Percentiles rank a stretch among this genome's conserved stretches.
Evolutionary conservation across 2,888 invertebrate genomes (phyloP).

Genomic region (Andrena flavipes): DNA sequence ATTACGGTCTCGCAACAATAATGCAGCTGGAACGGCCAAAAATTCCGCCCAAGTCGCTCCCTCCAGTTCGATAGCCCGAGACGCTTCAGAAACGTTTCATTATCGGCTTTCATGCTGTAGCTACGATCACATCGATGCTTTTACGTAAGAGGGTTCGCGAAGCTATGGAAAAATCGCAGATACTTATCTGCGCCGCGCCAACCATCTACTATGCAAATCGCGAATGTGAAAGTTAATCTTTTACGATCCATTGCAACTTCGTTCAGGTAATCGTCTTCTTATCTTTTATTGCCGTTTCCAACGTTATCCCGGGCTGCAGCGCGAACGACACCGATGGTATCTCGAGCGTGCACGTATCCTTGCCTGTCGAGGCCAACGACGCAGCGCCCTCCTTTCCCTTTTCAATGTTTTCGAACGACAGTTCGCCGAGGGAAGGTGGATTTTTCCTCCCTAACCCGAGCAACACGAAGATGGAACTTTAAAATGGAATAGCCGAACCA

Average conservation of each 20-base stretch:
- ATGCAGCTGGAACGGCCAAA: constrained; percentile 29
- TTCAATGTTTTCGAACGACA: constrained; percentile 1
- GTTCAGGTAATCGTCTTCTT: constrained; percentile 38
- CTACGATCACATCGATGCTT: not conserved
- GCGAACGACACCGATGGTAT: constrained; percentile 40
- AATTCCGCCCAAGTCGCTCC: constrained; percentile 28
- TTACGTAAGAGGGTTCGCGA: constrained; percentile 1
- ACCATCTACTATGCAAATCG: constrained; percentile 51
- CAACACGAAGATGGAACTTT: not conserved
- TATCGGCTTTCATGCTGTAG: not conserved
- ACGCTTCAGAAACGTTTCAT: constrained; percentile 33
- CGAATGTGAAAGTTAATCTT: constrained; percentile 58
- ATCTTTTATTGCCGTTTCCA: constrained; percentile 45
- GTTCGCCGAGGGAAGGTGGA: not conserved
- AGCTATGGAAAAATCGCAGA: not conserved
- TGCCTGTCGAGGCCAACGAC: not conserved
- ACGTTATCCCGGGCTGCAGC: constrained; percentile 18
- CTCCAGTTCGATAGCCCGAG: too few species aligned
- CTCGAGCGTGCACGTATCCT: constrained; percentile 21
- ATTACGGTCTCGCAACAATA: constrained; percentile 45
- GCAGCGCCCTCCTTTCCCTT: not conserved
- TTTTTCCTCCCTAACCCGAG: not conserved
- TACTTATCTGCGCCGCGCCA: constrained; percentile 1
- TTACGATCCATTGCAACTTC: constrained; percentile 55
- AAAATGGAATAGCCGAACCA: not conserved